Percentiles rank a stretch among this genome's conserved stretches.
These are phyloP conservation scores for Balanococcus diminutus DNA, from an alignment of 2,888 invertebrate species.

Conservation along the genomic window DNA sequence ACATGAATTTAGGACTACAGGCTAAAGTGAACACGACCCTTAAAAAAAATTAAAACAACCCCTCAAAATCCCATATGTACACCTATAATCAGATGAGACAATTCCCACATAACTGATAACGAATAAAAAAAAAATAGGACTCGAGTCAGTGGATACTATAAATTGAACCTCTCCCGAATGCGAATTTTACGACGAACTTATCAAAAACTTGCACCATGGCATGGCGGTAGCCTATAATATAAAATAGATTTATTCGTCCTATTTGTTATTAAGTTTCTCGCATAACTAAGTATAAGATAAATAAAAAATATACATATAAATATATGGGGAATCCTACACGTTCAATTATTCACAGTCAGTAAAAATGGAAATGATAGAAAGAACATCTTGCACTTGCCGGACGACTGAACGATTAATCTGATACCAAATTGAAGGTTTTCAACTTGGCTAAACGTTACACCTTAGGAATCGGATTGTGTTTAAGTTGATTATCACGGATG, in stretches of 20 bases:
- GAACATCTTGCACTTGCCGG: not conserved
- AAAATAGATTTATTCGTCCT: not conserved
- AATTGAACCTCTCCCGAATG: not conserved
- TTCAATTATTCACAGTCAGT: conserved; percentile 17
- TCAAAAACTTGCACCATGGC: not conserved
- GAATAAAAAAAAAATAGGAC: no score
- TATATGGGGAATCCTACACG: not conserved
- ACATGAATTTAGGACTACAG: no score
- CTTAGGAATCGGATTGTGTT: not conserved
- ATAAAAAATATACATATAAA: not conserved
- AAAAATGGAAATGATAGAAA: not conserved
- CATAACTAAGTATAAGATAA: not conserved
- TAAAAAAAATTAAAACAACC: no score
- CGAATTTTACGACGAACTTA: not conserved
- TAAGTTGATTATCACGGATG: conserved; percentile 23
- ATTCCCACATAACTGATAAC: no score
- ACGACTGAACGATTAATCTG: not conserved
- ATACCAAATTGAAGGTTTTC: not conserved
- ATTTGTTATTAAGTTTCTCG: not conserved
- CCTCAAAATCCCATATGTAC: no score
- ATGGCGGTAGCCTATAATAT: not conserved
- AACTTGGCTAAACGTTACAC: not conserved
- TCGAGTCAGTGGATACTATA: no score
- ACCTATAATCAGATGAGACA: no score
- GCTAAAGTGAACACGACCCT: no score